phyloP scores from a whole-genome alignment of 2,888 invertebrate genomes.

The Orgyia antiqua region DNA sequence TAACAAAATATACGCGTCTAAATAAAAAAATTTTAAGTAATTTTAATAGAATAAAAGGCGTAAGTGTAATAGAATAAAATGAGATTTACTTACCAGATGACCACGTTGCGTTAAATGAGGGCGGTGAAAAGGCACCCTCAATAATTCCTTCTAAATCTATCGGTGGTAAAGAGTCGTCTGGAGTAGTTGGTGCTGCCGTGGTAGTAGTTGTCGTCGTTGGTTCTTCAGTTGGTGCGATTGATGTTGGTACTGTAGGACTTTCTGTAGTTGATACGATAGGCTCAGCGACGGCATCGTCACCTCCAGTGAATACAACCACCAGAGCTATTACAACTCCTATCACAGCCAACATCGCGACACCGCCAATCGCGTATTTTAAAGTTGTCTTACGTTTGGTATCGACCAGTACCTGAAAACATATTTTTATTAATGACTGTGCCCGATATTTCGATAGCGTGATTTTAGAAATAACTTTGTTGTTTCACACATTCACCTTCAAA shows the following conservation, averaged over 20 bases:
- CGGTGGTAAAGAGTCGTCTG: slow-evolving; percentile 9
- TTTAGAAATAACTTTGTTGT: too few species aligned
- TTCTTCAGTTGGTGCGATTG: slow-evolving; percentile 17
- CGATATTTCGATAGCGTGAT: too few species aligned
- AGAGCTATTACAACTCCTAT: slow-evolving; percentile 80
- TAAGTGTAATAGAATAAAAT: too few species aligned
- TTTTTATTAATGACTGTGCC: too few species aligned
- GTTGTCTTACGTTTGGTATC: slow-evolving; percentile 75
- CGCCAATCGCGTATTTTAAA: slow-evolving; percentile 74
- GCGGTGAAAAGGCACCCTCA: slow-evolving; percentile 80
- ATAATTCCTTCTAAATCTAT: slow-evolving; percentile 85
- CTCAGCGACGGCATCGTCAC: slow-evolving; percentile 45
- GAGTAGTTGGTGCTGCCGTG: slow-evolving; percentile 1
- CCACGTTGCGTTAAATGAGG: slow-evolving; percentile 89
- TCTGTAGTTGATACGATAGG: slow-evolving; percentile 42
- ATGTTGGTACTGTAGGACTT: slow-evolving; percentile 27
- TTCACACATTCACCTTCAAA: too few species aligned
- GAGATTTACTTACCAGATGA: slow-evolving; percentile 78
- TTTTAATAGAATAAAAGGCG: too few species aligned
- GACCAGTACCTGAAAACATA: slow-evolving; percentile 77
- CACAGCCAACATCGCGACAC: slow-evolving; percentile 72
- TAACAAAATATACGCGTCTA: too few species aligned
- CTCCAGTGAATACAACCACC: slow-evolving; percentile 72
- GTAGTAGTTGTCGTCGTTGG: slow-evolving; percentile 13
- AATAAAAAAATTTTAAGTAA: too few species aligned